Evolutionary conservation across 2,797 vertebrate species (phyloP), one percentile per base, ranked within the genome.

Genomic region (Manis crassicaudata): DNA sequence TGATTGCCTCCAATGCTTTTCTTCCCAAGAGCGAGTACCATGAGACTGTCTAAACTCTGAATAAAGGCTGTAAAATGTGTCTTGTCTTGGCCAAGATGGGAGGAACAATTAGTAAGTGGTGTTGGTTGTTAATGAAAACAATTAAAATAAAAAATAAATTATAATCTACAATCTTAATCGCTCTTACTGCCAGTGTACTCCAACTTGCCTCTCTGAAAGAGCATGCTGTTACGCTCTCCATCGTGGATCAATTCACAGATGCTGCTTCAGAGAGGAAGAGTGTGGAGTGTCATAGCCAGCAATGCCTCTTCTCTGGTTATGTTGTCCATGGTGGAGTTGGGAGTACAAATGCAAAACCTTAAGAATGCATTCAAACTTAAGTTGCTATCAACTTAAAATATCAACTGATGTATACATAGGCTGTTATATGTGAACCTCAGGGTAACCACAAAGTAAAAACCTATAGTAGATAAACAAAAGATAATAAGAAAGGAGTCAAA

Each of bases 231-330:
- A 27, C 77, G 27, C 9, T 50, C n/a, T 77, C 46, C 3, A 0
- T 13, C 25, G 32, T 18, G 18, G 50, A 7, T 5, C 40, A 86
- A 62, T 21, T 85, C 43, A 56, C 4, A 75, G 27, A 11, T 6
- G 23, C 5, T 11, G 43, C 35, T 18, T 80, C 8, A 65, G 50
- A 83, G 58, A 56, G 68, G 21, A 79, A 13, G 8, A 32, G 16
- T 2, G 2, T 13, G 43, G 16, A 20, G 13, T 13, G 7, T 2
- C 1, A 5, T 0, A 12, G 54, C 29, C 62, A 50, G 18, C 9
- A 10, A 14, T 8, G 1, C 5, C n/a, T 80, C 32, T 73, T 17
- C 8, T 62, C 17, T 3, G 3, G 23, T 46, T 14, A 14, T 62
- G 40, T 35, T 91, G 67, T 58, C 63, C 43, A 29, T 43, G 43